Percentiles rank a stretch among this genome's conserved stretches.
These are phyloP conservation scores for Gracilinanus agilis DNA, from an alignment of 2,113 vertebrate genomes.

Conservation along the genomic window DNA sequence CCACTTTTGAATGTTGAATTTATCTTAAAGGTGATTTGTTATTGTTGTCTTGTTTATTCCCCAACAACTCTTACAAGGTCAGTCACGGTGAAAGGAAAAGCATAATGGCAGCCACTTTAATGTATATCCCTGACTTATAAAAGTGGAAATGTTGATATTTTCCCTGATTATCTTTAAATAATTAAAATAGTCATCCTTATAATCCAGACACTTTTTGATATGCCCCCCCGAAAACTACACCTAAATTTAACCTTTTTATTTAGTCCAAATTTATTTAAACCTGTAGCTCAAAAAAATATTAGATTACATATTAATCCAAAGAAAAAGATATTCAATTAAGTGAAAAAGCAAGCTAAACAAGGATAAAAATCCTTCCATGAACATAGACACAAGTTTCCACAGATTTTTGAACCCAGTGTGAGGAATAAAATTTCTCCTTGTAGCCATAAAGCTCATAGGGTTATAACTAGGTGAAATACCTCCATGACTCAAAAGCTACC, in stretches of 20 bases:
- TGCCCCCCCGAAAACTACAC: not conserved
- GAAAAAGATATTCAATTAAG: not conserved
- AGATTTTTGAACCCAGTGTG: not conserved
- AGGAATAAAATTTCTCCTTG: not conserved
- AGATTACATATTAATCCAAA: not conserved
- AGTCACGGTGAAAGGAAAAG: not conserved
- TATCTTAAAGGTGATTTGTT: not conserved
- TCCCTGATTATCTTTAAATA: not conserved
- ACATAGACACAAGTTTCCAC: not conserved
- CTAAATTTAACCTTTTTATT: not conserved
- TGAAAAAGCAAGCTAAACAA: not conserved
- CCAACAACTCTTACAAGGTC: not conserved
- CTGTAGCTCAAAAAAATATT: not conserved
- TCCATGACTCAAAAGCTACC: not conserved
- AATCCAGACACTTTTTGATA: not conserved
- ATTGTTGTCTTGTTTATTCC: not conserved
- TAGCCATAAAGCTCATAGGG: not conserved
- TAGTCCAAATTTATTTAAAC: not conserved
- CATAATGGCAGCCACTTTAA: not conserved
- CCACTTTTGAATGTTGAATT: not conserved
- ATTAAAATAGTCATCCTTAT: not conserved
- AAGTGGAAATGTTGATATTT: not conserved
- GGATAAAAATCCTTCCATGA: not conserved
- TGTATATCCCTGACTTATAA: not conserved
- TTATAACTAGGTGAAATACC: not conserved